Percentiles rank a stretch among this genome's conserved stretches.
phyloP scores from a whole-genome alignment of 1,140 invertebrate species.

The Drosophila subpulchrella region DNA sequence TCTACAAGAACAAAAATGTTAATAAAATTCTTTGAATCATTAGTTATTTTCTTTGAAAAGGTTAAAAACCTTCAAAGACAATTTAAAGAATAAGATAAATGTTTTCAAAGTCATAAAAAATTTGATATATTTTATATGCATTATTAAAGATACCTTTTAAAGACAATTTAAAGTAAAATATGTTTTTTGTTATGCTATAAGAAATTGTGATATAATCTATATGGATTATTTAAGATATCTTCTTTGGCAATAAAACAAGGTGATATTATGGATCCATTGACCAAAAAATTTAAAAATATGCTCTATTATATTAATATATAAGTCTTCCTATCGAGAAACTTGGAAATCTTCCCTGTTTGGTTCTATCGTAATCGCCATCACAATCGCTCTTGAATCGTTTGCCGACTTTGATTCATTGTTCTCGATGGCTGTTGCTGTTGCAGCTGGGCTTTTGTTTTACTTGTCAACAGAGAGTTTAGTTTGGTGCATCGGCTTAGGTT shows the following conservation, averaged over 20 bases:
- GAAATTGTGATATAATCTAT: no score
- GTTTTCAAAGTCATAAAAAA: no score
- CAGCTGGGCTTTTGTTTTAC: constrained; percentile 60
- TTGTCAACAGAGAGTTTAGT: constrained; percentile 70
- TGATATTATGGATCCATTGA: background rate
- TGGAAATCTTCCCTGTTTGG: background rate
- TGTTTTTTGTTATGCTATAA: no score
- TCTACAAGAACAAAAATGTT: background rate
- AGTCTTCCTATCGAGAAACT: background rate
- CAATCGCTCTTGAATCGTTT: constrained; percentile 39
- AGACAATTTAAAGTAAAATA: no score
- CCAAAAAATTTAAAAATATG: no score
- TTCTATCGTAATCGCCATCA: constrained; percentile 42
- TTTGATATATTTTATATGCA: no score
- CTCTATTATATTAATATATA: background rate
- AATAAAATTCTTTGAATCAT: constrained; percentile 16
- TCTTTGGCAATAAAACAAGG: no score
- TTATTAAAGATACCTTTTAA: no score
- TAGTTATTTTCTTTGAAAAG: background rate
- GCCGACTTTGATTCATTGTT: constrained; percentile 49
- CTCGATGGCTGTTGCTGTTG: constrained; percentile 8
- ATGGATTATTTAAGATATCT: no score
- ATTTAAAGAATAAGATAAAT: no score
- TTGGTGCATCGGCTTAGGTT: constrained; percentile 67
- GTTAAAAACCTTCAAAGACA: no score